Evolutionary conservation across 1,140 invertebrate genomes (phyloP), one percentile per base, ranked within the genome.

Genomic region (Heliconius hermathena): DNA sequence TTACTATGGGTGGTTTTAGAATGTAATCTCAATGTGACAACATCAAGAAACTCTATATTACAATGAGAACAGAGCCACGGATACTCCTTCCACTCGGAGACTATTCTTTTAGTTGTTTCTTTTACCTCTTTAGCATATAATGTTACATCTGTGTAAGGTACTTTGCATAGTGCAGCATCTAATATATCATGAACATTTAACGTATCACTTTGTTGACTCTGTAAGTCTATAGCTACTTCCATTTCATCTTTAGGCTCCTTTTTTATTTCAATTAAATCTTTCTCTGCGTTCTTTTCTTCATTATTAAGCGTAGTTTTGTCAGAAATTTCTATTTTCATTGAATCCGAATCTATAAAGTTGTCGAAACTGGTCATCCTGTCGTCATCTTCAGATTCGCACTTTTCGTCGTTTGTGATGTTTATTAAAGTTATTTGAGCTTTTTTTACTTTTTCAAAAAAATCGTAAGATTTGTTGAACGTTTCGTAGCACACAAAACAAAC

Each of bases 21-120:
- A 77, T 94, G 92, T 6, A 84, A 83, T 26, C 89, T 76, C 33
- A 94, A 79, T 11, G 88, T 89, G 0, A 83, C 79, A 33, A 92
- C 77, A 73, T 91, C 88, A 6, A 88, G 80, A 73, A 93, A 94
- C 54, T 90, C 90, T 18, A 90, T 90, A 36, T 91, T 88, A 79
- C 92, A 94, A 60, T 86, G 86, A 0, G 85, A 78, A 84, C 92
- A 94, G 8, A 90, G 74, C 92, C 92, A 94, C 0, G 85, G 88
- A 73, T 91, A 94, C 8, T 91, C 84, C 72, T 89, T 89, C 92
- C 92, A 94, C 2, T 80, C 71, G 3, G 83, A 78, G 38, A 89
- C 79, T 4, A 73, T 66, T 74, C 77, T 85, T 11, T 83, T 83
- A 11, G 73, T 82, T 3, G 82, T 41, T 38, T 87, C 79, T 3